Base-by-base conservation (phyloP, 1,140 invertebrate species). In the Neodiprion virginianus region DNA sequence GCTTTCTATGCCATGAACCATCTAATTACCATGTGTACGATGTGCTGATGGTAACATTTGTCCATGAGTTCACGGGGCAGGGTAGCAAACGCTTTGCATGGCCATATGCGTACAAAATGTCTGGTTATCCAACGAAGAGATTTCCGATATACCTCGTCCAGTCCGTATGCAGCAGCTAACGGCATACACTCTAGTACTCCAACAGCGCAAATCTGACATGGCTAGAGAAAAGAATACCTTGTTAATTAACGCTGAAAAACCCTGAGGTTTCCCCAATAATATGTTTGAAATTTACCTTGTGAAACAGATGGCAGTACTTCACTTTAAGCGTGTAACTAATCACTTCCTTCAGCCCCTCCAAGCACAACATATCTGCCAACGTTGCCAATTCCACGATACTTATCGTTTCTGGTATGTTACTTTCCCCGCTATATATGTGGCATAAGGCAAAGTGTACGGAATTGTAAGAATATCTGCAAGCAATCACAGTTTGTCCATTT, bases 301-400 rank as follows among this genome's bases (percentile, higher is more conserved):
- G 95, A 84, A 96, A 97, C 81, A 95, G 93, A 85, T 98, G 96
- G 86, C 96, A 98, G 87, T 96, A 96, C 88, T 96, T 95, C 7
- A 93, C 93, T 87, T 96, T 96, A 8, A 98, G 87, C 0, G 95
- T 94, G 81, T 96, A 95, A 78, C 93, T 93, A 0, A 97, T 95
- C 2, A 96, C 94, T 89, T 97, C 95, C 86, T 96, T 97, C 1
- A 98, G 88, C 5, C 96, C 96, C 86, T 97, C 95, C 7, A 98
- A 85, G 12, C 95, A 94, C 17, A 97, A 87, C 92, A 97, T 94
- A 87, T 97, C 96, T 5, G 96, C 94, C 69, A 97, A 84, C 0
- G 95, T 94, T 0, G 96, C 94, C 72, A 98, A 85, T 86, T 97
- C 96, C 68, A 95, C 93, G 48, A 98, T 92, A 83, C 94, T 94